Evolutionary conservation across 2,113 vertebrate genomes (phyloP).

Genomic region (Salminus brasiliensis): DNA sequence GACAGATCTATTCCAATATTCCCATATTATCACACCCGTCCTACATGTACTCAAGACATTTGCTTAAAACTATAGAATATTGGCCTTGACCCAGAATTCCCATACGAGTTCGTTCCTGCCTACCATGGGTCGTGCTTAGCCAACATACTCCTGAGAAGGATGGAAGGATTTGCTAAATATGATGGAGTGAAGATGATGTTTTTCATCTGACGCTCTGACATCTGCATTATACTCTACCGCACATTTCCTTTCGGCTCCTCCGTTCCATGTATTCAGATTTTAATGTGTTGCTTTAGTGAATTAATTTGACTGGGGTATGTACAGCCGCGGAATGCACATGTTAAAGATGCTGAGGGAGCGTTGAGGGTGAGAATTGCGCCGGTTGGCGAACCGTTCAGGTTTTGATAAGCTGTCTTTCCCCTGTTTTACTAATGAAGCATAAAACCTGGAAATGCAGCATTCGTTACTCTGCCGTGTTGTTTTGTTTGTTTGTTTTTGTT

Average conservation of each 20-base stretch:
- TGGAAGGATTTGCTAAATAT: not conserved
- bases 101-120: no score
- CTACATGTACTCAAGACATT: no score
- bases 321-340: conserved; percentile 26
- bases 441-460: conserved; percentile 32
- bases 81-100: no score
- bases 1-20: no score
- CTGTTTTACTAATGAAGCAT: conserved; percentile 52
- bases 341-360: conserved; percentile 42
- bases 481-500: no score
- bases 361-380: not conserved
- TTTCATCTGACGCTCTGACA: not conserved
- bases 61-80: no score
- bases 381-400: conserved; percentile 36
- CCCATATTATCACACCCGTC: no score
- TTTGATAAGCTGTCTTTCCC: conserved; percentile 36
- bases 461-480: no score
- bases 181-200: not conserved
- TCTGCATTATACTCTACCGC: conserved; percentile 1
- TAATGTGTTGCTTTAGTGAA: conserved; percentile 46
- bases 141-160: not conserved
- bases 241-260: conserved; percentile 18
- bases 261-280: conserved; percentile 1
- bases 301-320: conserved; percentile 24
- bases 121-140: not conserved